These are phyloP conservation scores for Hyposoter dolosus DNA, from an alignment of 2,888 invertebrate genomes.

Conservation along the genomic window DNA sequence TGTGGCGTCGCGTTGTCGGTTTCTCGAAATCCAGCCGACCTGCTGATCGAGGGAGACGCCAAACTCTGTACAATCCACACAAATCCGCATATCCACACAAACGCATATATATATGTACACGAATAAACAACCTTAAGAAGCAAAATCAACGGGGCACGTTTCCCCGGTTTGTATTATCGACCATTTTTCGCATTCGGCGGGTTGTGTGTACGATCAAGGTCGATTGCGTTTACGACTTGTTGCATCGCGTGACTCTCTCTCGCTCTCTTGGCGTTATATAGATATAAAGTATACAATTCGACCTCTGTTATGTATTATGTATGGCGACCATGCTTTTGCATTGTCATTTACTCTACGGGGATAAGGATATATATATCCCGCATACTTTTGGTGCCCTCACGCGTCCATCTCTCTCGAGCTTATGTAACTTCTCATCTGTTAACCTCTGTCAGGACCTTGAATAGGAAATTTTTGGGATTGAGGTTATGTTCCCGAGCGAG, in stretches of 20 bases:
- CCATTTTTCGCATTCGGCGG: slow-evolving; percentile 70
- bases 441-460: slow-evolving; percentile 18
- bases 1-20: slow-evolving; percentile 46
- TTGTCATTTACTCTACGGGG: slow-evolving; percentile 26
- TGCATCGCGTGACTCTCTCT: slow-evolving; percentile 67
- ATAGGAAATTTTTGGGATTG: slow-evolving; percentile 27
- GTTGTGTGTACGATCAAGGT: slow-evolving; percentile 72
- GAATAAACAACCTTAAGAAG: slow-evolving; percentile 22
- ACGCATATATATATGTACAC: not conserved
- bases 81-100: slow-evolving; percentile 28
- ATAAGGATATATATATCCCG: slow-evolving; percentile 17
- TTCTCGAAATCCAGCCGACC: slow-evolving; percentile 67
- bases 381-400: slow-evolving; percentile 27
- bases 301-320: slow-evolving; percentile 31
- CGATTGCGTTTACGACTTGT: slow-evolving; percentile 67
- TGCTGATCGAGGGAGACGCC: slow-evolving; percentile 65
- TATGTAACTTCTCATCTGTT: slow-evolving; percentile 4
- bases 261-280: slow-evolving; percentile 27
- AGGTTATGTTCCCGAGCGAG: slow-evolving; percentile 7
- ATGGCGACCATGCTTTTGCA: slow-evolving; percentile 20
- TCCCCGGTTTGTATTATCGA: slow-evolving; percentile 66
- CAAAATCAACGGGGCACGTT: slow-evolving; percentile 51
- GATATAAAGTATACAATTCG: slow-evolving; percentile 26
- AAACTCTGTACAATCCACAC: slow-evolving; percentile 9
- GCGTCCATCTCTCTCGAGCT: not conserved